Evolutionary conservation across 2,113 vertebrate genomes (phyloP).

Genomic region (Cinclus cinclus): DNA sequence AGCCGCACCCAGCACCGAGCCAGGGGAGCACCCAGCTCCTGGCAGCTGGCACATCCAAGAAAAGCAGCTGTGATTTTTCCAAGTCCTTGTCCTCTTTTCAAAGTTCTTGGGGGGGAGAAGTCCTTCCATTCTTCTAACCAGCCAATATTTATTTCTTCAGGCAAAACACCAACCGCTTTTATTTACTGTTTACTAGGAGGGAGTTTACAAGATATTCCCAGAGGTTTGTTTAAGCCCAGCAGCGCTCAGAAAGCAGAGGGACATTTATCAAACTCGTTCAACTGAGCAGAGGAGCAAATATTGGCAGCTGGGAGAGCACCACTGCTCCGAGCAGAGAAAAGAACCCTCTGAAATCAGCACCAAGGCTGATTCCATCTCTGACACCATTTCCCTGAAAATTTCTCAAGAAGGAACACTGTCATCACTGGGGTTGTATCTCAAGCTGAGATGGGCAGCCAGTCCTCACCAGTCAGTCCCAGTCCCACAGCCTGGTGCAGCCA

Average conservation of each 20-base stretch:
- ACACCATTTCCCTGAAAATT: too few species aligned
- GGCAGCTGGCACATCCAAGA: neutral
- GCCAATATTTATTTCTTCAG: neutral
- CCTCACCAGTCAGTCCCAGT: neutral
- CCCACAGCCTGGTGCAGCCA: neutral
- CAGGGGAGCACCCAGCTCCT: neutral
- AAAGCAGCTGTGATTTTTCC: neutral
- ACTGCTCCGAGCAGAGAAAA: neutral
- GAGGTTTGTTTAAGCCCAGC: neutral
- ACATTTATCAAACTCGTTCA: neutral
- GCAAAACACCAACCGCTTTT: neutral
- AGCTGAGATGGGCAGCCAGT: neutral
- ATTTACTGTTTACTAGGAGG: neutral
- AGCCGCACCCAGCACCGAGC: neutral
- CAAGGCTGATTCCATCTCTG: neutral
- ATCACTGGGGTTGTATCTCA: fast-evolving
- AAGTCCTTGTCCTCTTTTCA: neutral
- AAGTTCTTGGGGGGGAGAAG: fast-evolving
- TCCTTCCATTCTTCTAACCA: neutral
- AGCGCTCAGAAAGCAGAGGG: neutral
- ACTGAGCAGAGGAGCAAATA: neutral
- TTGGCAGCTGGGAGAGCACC: neutral
- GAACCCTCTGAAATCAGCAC: neutral
- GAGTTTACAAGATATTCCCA: neutral
- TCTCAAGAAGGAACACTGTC: neutral